Base-by-base conservation (phyloP, 2,888 invertebrate species). In the Catocala fraxini region DNA sequence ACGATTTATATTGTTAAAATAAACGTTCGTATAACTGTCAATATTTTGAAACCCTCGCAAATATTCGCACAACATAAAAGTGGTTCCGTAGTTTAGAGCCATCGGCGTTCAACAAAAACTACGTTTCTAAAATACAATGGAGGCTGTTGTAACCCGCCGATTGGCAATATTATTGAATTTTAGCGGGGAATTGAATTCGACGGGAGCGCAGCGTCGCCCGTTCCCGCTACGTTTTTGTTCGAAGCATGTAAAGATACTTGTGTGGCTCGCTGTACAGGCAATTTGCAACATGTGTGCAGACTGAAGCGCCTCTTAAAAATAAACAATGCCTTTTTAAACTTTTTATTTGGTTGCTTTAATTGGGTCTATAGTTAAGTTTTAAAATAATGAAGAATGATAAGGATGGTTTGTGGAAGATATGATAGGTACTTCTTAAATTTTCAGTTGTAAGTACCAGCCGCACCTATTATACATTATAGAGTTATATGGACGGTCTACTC, bases 121-220 rank as follows among this genome's bases (percentile, higher is more conserved):
- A 68, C 74, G 70, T 73, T 75, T 68, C 70, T 62, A 63, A 65
- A 77, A 74, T 68, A 82, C 80, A 80, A 80, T 79, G 53, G 79
- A 60, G 57, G 12, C 70, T 64, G 68, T 68, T 75, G 75, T 74
- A 59, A 71, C 68, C 71, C 80, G 65, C 61, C 80, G 80, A 82
- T 82, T 80, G 82, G 63, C 80, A 79, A 79, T 80, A 80, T 81
- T 82, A 82, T 82, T 81, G 79, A 79, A 77, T 81, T 80, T 81
- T 77, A 73, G 75, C 59, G 65, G 67, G 60, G 73, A 80, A 81
- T 81, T 79, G 79, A 80, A 77, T 82, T 80, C 72, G 68, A 63
- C 68, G 65, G 56, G 63, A 64, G 70, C 60, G 52, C 59, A 56
- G 65, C 59, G 56, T 48, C 57, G 57, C 62, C 59, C 55, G 56